A percentile compares a stretch with the other conserved stretches of the same genome.
These are phyloP conservation scores for Physocephala rufipes DNA, from an alignment of 2,888 invertebrate genomes.

Conservation along the genomic window DNA sequence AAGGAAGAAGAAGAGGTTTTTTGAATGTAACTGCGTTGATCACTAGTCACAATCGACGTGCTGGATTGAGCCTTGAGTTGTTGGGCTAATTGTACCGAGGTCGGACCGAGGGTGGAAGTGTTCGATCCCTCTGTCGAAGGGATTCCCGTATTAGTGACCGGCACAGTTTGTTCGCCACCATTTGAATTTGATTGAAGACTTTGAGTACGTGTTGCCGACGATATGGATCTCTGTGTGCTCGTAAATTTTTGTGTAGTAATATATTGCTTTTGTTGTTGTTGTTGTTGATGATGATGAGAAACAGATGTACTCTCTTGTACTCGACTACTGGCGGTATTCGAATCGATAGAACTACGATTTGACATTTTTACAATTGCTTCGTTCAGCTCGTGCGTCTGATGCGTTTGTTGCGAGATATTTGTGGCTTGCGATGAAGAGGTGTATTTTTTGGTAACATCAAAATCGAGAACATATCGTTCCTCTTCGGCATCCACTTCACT, in stretches of 20 bases:
- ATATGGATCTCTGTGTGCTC: conserved; percentile 48
- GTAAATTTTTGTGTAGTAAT: conserved; percentile 46
- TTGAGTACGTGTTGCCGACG: conserved; percentile 60
- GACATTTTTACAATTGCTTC: conserved; percentile 52
- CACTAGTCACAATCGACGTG: conserved; percentile 60
- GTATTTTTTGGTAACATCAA: conserved; percentile 22
- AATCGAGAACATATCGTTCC: conserved; percentile 51
- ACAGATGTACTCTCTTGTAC: no score
- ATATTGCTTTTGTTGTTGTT: conserved; percentile 26
- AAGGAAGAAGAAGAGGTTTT: conserved; percentile 53
- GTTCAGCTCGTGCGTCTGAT: conserved; percentile 48
- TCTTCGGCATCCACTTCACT: conserved; percentile 63
- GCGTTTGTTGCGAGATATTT: conserved; percentile 29
- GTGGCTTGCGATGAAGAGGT: conserved; percentile 13
- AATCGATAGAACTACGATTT: conserved; percentile 53
- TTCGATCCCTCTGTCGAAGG: conserved; percentile 43
- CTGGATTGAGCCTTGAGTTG: conserved; percentile 65
- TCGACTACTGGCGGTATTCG: conserved; percentile 30
- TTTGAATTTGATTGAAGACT: conserved; percentile 59
- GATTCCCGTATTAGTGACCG: conserved; percentile 36
- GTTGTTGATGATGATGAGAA: not conserved
- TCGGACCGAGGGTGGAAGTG: not conserved
- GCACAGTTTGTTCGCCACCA: conserved; percentile 54
- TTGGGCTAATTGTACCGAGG: conserved; percentile 64
- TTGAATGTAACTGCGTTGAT: conserved; percentile 57